Base-by-base conservation (phyloP, 2,888 invertebrate genomes). In the Callinectes sapidus region DNA sequence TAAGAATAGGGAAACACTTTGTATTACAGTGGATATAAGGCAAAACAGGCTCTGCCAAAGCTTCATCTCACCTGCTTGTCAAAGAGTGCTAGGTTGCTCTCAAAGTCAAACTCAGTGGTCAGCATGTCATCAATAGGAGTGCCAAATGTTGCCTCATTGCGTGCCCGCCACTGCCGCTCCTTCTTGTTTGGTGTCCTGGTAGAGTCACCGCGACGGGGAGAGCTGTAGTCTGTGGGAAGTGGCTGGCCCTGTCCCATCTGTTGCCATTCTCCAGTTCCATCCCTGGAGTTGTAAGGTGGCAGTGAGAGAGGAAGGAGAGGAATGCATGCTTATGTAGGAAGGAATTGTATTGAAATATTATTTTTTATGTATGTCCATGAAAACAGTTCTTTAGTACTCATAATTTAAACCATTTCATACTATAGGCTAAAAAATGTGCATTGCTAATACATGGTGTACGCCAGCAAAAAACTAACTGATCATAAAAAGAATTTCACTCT, bases 21-120 rank as follows among this genome's bases (percentile, higher is more conserved):
- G 48, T 48, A 48, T 48, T 48, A 48, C n/a, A n/a, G n/a, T n/a
- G n/a, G 10, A 48, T 48, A 8, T 8, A 48, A 48, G 48, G 48
- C 48, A 48, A 61, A 61, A 61, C 61, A 61, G 55, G 6, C 2
- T 16, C 87, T 2, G 10, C 28, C 16, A 54, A 13, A 16, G n/a
- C n/a, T 23, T 3, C 13, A 35, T 39, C 93, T 91, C 94, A 96
- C 96, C 95, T 96, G 96, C 96, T 98, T 98, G 96, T 98, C 97
- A 96, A 99, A 99, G 89, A 99, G 96, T 39, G 98, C 98, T 92
- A 98, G 96, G 96, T 98, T 99, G 95, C 98, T 98, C 95, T 99
- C 98, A 96, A 99, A 98, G 96, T 99, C 98, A 96, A 99, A 99
- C 95, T 99, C 98, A 95, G 97, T 97, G 95, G 96, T 96, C 90